Percentiles rank a stretch among this genome's conserved stretches.
Evolutionary conservation across 2,113 vertebrate genomes (phyloP).

Genomic region (Xenus cinereus): DNA sequence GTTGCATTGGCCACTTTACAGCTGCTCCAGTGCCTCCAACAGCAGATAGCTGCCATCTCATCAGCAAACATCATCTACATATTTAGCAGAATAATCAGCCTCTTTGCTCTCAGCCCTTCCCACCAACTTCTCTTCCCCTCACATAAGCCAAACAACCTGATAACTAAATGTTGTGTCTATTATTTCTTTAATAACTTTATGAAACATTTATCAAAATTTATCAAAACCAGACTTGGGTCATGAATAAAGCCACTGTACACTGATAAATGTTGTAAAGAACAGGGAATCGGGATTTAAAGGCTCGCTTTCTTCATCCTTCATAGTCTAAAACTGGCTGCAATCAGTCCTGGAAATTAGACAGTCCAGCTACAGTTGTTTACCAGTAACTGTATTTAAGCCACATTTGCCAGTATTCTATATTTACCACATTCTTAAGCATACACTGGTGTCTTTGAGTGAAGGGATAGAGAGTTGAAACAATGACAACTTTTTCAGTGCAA

Average conservation of each 20-base stretch:
- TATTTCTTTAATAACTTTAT: background rate
- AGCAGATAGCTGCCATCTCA: background rate
- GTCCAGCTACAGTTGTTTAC: background rate
- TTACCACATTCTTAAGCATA: background rate
- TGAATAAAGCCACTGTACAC: background rate
- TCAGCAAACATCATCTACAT: background rate
- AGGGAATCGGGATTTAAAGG: background rate
- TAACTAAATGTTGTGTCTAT: background rate
- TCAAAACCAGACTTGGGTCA: background rate
- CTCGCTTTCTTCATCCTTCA: background rate
- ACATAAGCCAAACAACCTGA: background rate
- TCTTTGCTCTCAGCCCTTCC: background rate
- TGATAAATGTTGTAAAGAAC: background rate
- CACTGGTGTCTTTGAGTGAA: background rate
- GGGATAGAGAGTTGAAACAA: background rate
- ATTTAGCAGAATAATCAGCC: background rate
- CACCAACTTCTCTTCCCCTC: background rate
- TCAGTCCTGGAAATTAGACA: conserved; percentile 10
- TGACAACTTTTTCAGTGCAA: background rate
- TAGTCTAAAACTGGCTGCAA: background rate
- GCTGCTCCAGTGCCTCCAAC: background rate
- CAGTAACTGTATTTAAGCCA: background rate
- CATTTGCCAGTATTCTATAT: background rate
- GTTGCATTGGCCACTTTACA: background rate
- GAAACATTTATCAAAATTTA: conserved; percentile 3